Evolutionary conservation across 2,888 invertebrate species (phyloP).

Genomic region (Rhingia rostrata): DNA sequence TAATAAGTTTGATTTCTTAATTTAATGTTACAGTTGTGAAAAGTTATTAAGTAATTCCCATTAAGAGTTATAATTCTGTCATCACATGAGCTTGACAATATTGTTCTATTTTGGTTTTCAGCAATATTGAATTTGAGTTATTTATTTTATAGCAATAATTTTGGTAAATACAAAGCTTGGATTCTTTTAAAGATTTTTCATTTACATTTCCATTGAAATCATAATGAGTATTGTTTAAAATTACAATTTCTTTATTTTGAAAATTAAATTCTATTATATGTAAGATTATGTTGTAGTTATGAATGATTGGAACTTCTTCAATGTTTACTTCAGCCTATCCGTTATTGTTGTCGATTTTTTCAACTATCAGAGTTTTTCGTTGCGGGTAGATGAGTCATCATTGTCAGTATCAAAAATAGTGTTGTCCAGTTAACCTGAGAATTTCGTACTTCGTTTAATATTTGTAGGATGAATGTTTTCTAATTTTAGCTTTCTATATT

Average conservation of each 20-base stretch:
- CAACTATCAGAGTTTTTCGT: slow-evolving; percentile 13
- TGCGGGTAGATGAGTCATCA: not conserved
- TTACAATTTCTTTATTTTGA: slow-evolving; percentile 22
- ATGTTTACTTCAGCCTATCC: slow-evolving; percentile 7
- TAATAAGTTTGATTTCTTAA: too few relatives aligned
- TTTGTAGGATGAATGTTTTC: too few relatives aligned
- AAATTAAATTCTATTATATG: too few relatives aligned
- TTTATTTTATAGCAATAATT: slow-evolving; percentile 18
- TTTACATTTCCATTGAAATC: too few relatives aligned
- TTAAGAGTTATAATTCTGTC: slow-evolving; percentile 12
- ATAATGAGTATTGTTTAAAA: slow-evolving; percentile 9
- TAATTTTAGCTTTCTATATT: too few relatives aligned
- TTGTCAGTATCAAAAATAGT: not conserved
- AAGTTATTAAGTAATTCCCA: slow-evolving; percentile 4
- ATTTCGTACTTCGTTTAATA: too few relatives aligned
- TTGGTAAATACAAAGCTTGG: slow-evolving; percentile 26
- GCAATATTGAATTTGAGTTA: slow-evolving; percentile 6
- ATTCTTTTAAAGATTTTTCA: too few relatives aligned
- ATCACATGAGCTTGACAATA: slow-evolving; percentile 4
- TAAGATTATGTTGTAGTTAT: slow-evolving; percentile 10
- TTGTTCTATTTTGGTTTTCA: slow-evolving; percentile 20
- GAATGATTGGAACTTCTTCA: slow-evolving; percentile 3
- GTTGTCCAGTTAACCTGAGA: slow-evolving; percentile 5
- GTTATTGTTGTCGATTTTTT: slow-evolving; percentile 10
- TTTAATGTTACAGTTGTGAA: too few relatives aligned